A percentile compares a stretch with the other conserved stretches of the same genome.
Evolutionary conservation across 1,140 invertebrate genomes (phyloP).

Genomic region (Meteorus sp.): DNA sequence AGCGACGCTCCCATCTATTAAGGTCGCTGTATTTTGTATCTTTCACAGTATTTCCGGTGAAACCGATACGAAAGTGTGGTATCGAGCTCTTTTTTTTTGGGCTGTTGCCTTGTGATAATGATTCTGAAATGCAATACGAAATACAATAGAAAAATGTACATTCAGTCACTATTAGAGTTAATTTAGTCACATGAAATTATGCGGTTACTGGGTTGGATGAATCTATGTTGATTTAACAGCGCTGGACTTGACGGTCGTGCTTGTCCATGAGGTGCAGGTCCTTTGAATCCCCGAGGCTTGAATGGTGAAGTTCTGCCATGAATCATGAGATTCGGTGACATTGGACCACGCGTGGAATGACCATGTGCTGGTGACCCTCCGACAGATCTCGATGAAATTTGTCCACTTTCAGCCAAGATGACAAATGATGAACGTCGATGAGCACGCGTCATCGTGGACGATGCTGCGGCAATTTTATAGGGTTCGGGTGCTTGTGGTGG

Average conservation of each 20-base stretch:
- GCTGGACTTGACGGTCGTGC: conserved; percentile 46
- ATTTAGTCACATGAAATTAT: neutral
- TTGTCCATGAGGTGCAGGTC: conserved; percentile 51
- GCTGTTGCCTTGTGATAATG: conserved; percentile 51
- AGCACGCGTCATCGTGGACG: conserved; percentile 41
- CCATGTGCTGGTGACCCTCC: conserved; percentile 5
- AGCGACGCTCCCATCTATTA: conserved; percentile 21
- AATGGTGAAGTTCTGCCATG: conserved; percentile 62
- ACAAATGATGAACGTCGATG: conserved; percentile 61
- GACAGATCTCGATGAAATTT: conserved; percentile 40
- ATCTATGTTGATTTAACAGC: conserved; percentile 1
- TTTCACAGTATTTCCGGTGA: conserved; percentile 45
- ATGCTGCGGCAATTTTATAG: conserved; percentile 45
- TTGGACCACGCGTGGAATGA: conserved; percentile 48
- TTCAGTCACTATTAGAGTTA: neutral
- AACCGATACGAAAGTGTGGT: conserved; percentile 42
- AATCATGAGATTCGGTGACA: conserved; percentile 34
- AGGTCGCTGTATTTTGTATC: conserved; percentile 37
- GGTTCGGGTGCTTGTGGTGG: conserved; percentile 53
- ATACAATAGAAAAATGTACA: conserved; percentile 16
- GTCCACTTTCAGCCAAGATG: conserved; percentile 61
- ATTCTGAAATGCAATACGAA: conserved; percentile 36
- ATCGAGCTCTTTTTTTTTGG: conserved; percentile 49
- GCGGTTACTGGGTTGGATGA: conserved; percentile 15
- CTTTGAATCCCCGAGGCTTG: conserved; percentile 62